Conservation (phyloP, 2,888 invertebrate species). For the Lucinisca nassula region DNA sequence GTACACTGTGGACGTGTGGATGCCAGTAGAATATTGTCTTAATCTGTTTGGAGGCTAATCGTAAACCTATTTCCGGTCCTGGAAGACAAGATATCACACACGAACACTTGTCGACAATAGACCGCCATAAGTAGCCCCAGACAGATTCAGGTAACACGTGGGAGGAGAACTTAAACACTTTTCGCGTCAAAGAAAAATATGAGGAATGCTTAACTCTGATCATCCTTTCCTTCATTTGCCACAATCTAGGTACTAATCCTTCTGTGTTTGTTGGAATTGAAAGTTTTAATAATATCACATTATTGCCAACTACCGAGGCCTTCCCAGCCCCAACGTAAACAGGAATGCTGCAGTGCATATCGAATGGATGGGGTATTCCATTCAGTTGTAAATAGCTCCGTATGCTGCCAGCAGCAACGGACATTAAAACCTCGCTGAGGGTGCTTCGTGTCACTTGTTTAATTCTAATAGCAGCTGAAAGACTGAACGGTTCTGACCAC, state of each 20-base stretch:
- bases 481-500: constrained; percentile 89
- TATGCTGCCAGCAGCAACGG: constrained; percentile 89
- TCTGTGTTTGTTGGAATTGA: constrained; percentile 89
- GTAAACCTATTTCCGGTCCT: constrained; percentile 88
- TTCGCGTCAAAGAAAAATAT: constrained; percentile 89
- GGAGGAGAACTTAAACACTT: constrained; percentile 88
- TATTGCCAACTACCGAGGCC: constrained; percentile 65
- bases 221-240: constrained; percentile 89
- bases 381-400: constrained; percentile 89
- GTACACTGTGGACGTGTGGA: constrained; percentile 88
- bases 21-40: constrained; percentile 88
- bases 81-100: constrained; percentile 88
- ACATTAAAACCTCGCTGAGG: constrained; percentile 89
- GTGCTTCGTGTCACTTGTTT: constrained; percentile 90
- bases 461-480: constrained; percentile 88
- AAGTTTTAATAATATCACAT: constrained; percentile 83
- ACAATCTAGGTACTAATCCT: constrained; percentile 90
- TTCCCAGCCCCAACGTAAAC: constrained; percentile 78
- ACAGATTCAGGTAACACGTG: constrained; percentile 86
- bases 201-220: constrained; percentile 89
- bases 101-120: constrained; percentile 80
- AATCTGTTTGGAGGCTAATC: constrained; percentile 87
- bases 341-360: constrained; percentile 88
- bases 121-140: constrained; percentile 83
- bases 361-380: constrained; percentile 89